A percentile compares a stretch with the other conserved stretches of the same genome.
Conservation (phyloP, 2,797 vertebrate species). For the Champsocephalus esox region DNA sequence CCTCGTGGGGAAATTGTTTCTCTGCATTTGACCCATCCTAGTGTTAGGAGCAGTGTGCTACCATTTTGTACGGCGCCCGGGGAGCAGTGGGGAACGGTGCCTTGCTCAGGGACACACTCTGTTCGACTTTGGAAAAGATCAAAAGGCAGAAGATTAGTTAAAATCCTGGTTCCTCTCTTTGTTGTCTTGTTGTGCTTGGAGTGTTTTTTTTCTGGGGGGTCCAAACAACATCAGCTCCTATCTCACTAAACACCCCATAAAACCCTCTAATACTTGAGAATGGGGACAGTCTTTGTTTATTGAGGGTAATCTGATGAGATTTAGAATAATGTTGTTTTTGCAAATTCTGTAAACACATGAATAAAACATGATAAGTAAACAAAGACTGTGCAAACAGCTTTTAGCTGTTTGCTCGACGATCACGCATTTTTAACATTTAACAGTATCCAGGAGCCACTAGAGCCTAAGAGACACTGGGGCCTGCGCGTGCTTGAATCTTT, state of each 20-base stretch:
- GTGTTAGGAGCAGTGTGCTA: too few relatives aligned
- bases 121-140: neutral
- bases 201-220: constrained; percentile 2
- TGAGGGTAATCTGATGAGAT: constrained; percentile 36
- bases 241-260: constrained; percentile 26
- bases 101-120: neutral
- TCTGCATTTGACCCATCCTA: too few relatives aligned
- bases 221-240: constrained; percentile 3
- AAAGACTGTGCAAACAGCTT: constrained; percentile 48
- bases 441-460: constrained; percentile 45
- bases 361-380: constrained; percentile 65
- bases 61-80: too few relatives aligned
- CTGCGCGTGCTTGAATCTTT: constrained; percentile 40
- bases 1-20: too few relatives aligned
- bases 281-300: constrained; percentile 20
- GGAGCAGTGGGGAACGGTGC: too few relatives aligned
- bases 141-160: neutral
- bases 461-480: constrained; percentile 12
- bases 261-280: constrained; percentile 29
- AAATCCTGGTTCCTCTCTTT: neutral
- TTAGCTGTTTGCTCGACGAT: constrained; percentile 55
- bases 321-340: constrained; percentile 18
- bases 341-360: constrained; percentile 41
- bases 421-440: constrained; percentile 59
- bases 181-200: neutral